phyloP scores from a whole-genome alignment of 2,797 vertebrate genomes.

The Austrolebias charrua region DNA sequence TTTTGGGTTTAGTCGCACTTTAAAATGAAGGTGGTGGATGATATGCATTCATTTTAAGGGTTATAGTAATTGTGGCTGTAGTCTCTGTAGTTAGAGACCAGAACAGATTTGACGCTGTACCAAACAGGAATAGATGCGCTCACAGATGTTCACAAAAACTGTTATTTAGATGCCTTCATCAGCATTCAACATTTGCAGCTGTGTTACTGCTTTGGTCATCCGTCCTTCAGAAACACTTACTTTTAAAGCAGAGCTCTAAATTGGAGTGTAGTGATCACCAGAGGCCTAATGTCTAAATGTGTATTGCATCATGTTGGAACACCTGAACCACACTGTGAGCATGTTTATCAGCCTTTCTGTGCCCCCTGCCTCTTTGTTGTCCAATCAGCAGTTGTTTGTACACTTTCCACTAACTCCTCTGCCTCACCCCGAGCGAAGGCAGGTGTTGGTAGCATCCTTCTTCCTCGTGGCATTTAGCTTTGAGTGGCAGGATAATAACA shows the following conservation, averaged over 20 bases:
- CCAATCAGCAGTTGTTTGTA: constrained; percentile 23
- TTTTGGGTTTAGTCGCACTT: too few species aligned
- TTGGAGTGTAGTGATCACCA: not conserved
- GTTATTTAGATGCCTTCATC: constrained; percentile 9
- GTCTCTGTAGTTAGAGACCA: not conserved
- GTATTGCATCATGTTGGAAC: constrained; percentile 13
- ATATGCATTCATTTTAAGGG: too few species aligned
- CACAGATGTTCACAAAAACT: constrained; percentile 4
- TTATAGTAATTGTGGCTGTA: too few species aligned
- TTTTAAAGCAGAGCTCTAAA: not conserved
- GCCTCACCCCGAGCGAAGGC: constrained; percentile 30
- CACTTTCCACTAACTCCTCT: constrained; percentile 22
- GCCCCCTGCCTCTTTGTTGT: constrained; percentile 15
- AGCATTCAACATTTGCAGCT: not conserved
- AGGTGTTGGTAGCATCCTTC: constrained; percentile 29
- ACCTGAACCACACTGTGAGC: constrained; percentile 11
- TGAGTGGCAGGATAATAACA: constrained; percentile 30
- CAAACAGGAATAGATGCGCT: constrained; percentile 5
- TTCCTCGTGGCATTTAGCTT: constrained; percentile 31
- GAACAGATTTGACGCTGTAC: not conserved
- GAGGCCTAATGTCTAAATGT: constrained; percentile 3
- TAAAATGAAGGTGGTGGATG: too few species aligned
- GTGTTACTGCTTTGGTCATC: not conserved
- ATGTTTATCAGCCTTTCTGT: constrained; percentile 2
- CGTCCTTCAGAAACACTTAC: constrained; percentile 1